A percentile compares a stretch with the other conserved stretches of the same genome.
phyloP scores from a whole-genome alignment of 2,113 vertebrate species.

The Pangasianodon gigas region DNA sequence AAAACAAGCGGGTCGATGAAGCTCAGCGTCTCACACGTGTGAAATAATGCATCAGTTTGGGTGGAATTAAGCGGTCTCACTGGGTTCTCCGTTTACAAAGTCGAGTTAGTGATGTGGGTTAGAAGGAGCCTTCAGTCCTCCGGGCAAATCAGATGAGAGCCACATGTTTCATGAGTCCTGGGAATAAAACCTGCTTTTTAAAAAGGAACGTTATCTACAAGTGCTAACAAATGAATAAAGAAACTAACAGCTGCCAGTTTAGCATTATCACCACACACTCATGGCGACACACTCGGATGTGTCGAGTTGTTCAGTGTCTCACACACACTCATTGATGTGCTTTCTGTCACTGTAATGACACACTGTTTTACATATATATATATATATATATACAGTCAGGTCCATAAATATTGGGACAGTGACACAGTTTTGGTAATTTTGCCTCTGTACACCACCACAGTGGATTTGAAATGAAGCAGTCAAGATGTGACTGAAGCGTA shows the following conservation, averaged over 20 bases:
- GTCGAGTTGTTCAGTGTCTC: neutral
- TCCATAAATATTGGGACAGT: too few species aligned
- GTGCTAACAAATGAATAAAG: neutral
- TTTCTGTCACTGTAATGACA: neutral
- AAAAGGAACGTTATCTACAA: neutral
- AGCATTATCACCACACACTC: neutral
- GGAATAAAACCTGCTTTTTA: neutral
- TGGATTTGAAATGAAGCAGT: too few species aligned
- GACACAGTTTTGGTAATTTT: too few species aligned
- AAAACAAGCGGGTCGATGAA: constrained; percentile 36
- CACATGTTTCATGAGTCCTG: neutral
- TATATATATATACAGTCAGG: too few species aligned
- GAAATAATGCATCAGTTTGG: constrained; percentile 49
- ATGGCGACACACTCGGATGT: neutral
- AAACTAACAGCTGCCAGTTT: neutral
- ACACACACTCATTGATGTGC: too few species aligned
- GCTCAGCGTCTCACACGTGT: constrained; percentile 34
- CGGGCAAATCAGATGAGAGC: neutral
- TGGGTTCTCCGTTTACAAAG: constrained; percentile 37
- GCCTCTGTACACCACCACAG: too few species aligned
- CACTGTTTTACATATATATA: neutral
- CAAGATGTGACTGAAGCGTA: too few species aligned
- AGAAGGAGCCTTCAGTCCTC: neutral
- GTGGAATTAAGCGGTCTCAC: constrained; percentile 40
- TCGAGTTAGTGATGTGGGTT: constrained; percentile 29